Percentiles rank a stretch among this genome's conserved stretches.
These are phyloP conservation scores for Silurus asotus DNA, from an alignment of 2,113 vertebrate species.

Conservation along the genomic window DNA sequence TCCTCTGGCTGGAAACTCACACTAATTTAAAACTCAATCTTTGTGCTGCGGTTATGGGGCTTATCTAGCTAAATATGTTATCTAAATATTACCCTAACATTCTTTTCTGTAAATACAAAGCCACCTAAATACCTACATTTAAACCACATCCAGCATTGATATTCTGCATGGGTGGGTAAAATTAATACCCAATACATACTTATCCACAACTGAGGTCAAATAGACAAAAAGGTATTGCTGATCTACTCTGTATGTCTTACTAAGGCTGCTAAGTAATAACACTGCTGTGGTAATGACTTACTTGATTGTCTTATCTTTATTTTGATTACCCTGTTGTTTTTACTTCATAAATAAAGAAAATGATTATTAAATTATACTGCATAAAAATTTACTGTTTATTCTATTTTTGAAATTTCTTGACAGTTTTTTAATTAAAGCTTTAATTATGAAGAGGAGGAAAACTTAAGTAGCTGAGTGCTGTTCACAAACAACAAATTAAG, in stretches of 20 bases:
- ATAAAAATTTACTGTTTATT: background rate
- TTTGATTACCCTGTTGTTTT: background rate
- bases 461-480: background rate
- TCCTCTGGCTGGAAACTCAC: background rate
- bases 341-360: background rate
- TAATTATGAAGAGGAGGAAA: background rate
- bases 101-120: background rate
- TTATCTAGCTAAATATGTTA: background rate
- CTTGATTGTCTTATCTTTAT: background rate
- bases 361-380: background rate
- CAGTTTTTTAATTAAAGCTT: background rate
- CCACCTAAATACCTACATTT: background rate
- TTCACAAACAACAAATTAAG: background rate
- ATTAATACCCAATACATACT: background rate
- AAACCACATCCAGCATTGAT: background rate
- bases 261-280: background rate
- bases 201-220: background rate
- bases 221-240: background rate
- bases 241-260: background rate
- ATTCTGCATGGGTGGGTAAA: background rate
- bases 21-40: background rate
- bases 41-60: no score
- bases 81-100: background rate
- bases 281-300: background rate
- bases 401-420: background rate